phyloP scores from a whole-genome alignment of 2,888 invertebrate species.

The Machimus rusticus region DNA sequence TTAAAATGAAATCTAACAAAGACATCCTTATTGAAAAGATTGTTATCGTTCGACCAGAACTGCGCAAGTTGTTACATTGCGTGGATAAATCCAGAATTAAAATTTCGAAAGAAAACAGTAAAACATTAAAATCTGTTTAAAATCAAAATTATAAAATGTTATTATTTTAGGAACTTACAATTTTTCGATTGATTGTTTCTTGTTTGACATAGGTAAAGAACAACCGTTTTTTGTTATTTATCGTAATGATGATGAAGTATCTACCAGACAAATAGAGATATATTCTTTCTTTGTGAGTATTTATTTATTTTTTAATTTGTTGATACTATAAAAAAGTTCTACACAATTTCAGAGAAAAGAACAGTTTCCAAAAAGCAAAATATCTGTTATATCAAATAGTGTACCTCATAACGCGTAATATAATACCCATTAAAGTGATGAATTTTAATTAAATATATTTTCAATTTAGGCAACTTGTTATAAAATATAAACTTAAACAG shows the following conservation, averaged over 20 bases:
- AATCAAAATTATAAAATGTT: neutral
- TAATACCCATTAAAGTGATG: neutral
- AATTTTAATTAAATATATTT: neutral
- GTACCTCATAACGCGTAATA: conserved; percentile 26
- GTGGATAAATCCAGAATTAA: neutral
- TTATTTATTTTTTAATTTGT: neutral
- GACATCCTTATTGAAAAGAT: neutral
- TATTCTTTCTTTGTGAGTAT: neutral
- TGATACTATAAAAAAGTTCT: neutral
- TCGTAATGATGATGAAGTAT: neutral
- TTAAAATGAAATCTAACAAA: neutral
- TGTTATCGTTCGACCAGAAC: neutral
- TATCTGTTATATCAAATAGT: conserved; percentile 35
- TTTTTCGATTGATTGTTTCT: neutral
- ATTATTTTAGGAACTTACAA: neutral
- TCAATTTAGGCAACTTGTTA: neutral
- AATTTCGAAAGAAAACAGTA: neutral
- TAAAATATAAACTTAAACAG: neutral
- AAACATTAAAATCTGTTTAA: neutral
- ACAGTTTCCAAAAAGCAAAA: conserved; percentile 42
- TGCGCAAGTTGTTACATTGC: neutral
- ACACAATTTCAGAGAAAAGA: conserved; percentile 44
- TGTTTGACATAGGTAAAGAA: neutral
- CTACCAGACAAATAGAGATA: neutral
- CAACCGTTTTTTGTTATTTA: neutral